Evolutionary conservation across 2,797 vertebrate species (phyloP), one percentile per base, ranked within the genome.

Genomic region (Chaunax sp.): DNA sequence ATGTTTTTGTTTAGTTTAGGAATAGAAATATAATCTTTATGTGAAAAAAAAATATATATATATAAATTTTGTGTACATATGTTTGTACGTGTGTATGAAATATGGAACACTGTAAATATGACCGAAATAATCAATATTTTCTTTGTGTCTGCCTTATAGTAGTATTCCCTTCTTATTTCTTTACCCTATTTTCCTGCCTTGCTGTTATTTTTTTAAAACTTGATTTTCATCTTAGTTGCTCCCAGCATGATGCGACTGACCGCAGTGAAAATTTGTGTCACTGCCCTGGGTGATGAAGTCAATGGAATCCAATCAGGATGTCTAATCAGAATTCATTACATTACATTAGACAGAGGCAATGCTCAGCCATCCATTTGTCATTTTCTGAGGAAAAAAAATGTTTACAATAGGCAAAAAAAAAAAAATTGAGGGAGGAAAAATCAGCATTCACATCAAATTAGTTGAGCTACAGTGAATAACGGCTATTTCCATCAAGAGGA

Each of bases 271-370:
- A 33, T 81, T 75, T 75, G 62, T 79, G 80, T 78, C 46, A 37
- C 23, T 58, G 77, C 61, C 40, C 23, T 40, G 52, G 69, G 62
- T 73, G 74, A 78, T 72, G 76, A 62, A 87, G 76, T 80, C 81
- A 72, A 46, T 59, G 63, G 68, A 69, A 72, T 78, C 75, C 68
- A 79, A 83, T 87, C 64, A 20, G 19, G 6, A 40, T 16, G 35
- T 62, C 75, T 69, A 82, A 78, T 87, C 77, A 77, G 56, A 84
- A 85, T 75, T 77, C 74, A 84, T 82, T 73, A 41, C 71, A 59
- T 79, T 77, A 30, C 78, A 79, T 83, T 82, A 82, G 64, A 52
- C 51, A 56, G 76, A 74, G 71, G 63, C 74, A 54, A 49, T 15
- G 41, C 40, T 82, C 65, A 63, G 43, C 38, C 59, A 51, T 69